These are phyloP conservation scores for Aricia artaxerxes DNA, from an alignment of 2,888 invertebrate species.

Conservation along the genomic window DNA sequence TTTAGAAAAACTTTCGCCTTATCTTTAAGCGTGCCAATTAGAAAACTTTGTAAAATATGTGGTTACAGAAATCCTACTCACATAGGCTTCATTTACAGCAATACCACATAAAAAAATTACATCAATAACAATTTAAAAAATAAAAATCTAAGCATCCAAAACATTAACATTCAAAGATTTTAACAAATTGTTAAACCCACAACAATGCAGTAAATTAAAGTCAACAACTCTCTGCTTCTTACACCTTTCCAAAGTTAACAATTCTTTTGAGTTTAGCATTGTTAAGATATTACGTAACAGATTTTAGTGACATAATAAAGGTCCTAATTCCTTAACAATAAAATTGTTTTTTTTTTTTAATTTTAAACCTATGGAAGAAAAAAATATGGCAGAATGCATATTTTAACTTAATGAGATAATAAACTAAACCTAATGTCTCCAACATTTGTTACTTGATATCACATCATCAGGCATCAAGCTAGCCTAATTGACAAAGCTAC, in stretches of 20 bases:
- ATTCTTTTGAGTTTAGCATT: not conserved
- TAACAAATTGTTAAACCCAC: not conserved
- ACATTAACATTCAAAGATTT: conserved; percentile 28
- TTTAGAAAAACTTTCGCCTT: conserved; percentile 48
- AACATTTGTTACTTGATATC: conserved; percentile 38
- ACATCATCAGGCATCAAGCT: conserved; percentile 8
- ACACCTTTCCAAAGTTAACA: not conserved
- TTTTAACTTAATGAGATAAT: conserved; percentile 51
- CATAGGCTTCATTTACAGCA: not conserved
- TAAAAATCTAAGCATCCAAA: conserved; percentile 23
- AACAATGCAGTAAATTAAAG: not conserved
- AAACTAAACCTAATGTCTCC: conserved; percentile 49
- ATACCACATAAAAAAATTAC: conserved; percentile 16
- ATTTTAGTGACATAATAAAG: not conserved
- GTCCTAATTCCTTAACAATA: not conserved
- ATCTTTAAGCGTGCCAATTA: conserved; percentile 13
- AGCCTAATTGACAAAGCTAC: conserved; percentile 18
- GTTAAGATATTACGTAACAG: not conserved
- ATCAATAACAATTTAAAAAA: conserved; percentile 20
- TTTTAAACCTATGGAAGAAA: conserved; percentile 22
- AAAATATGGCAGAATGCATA: conserved; percentile 29
- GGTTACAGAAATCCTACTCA: not conserved
- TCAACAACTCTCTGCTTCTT: not conserved
- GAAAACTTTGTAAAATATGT: conserved; percentile 8
- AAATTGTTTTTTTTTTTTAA: not conserved